Evolutionary conservation across 2,797 vertebrate species (phyloP), one percentile per base, ranked within the genome.

Genomic region (Triplophysa yarkandensis): DNA sequence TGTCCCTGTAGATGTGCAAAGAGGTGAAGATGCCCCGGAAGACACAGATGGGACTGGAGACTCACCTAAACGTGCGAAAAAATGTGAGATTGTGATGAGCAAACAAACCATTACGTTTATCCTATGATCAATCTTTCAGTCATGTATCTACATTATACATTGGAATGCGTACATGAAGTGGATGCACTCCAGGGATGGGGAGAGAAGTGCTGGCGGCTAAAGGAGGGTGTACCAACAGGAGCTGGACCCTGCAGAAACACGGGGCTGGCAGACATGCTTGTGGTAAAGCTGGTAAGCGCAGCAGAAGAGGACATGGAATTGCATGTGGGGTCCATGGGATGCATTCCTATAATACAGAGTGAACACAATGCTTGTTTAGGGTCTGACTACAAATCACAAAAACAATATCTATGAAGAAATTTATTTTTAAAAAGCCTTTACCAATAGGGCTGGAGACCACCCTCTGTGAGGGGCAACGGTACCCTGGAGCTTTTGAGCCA

Each of bases 181-280:
- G 97, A 95, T 84, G 97, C 92, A 85, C 94, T 98, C 97, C 97
- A 99, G 85, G 97, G 97, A 85, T 98, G 97, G 83, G 97, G 97
- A 82, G 97, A 99, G 93, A 99, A 99, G 95, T 99, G 97, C 91
- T 99, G 97, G 91, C 97, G 95, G 92, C 93, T 98, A 92, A 99
- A 98, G 74, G 94, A 98, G 78, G 96, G 96, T 58, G 95, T 93
- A 83, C 95, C 95, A 81, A 96, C 94, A 66, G 90, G 85, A 78
- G 94, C 90, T 79, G 95, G 95, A 84, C 95, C 94, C 82, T 95
- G 95, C 83, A 99, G 91, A 89, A 95, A 98, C 90, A 98, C 96
- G 65, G 95, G 94, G 83, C 93, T 95, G 87, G 94, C 95, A 88
- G 96, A 93, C 88, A 98, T 97, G 89, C 94, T 92, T 84, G 94